Conservation (phyloP, 2,113 vertebrate genomes). For the Amblyopsis rosae region DNA sequence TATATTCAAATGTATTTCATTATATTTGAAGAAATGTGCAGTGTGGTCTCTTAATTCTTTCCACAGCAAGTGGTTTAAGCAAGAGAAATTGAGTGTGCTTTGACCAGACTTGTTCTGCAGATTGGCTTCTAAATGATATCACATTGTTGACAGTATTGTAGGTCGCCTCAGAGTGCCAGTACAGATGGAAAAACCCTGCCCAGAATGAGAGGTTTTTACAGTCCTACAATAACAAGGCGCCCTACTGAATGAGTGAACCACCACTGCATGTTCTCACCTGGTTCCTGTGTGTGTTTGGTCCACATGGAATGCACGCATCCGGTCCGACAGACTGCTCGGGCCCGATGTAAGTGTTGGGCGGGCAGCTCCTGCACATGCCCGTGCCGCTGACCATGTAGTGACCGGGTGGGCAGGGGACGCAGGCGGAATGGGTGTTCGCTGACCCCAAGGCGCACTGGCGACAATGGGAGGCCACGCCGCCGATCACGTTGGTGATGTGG, state of each 20-base stretch:
- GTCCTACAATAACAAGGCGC: background rate
- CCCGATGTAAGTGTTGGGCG: slow-evolving; percentile 79
- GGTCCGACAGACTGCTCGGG: slow-evolving; percentile 77
- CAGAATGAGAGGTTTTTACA: background rate
- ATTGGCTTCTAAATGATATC: too few species aligned
- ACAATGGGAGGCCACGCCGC: slow-evolving; percentile 88
- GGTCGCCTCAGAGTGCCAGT: too few species aligned
- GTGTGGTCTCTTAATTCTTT: too few species aligned
- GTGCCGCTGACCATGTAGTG: slow-evolving; percentile 79
- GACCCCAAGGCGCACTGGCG: slow-evolving; percentile 81
- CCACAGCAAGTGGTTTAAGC: too few species aligned
- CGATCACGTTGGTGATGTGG: slow-evolving; percentile 86
- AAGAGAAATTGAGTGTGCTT: too few species aligned
- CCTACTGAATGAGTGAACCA: background rate
- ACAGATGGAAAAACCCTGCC: too few species aligned
- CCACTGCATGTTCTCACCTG: slow-evolving; percentile 68
- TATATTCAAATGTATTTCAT: too few species aligned
- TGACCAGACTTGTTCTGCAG: too few species aligned
- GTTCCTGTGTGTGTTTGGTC: slow-evolving; percentile 85
- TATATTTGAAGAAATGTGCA: too few species aligned
- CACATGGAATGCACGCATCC: slow-evolving; percentile 82
- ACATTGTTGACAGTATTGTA: too few species aligned
- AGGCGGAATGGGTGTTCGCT: slow-evolving; percentile 68
- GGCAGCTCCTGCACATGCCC: slow-evolving; percentile 81
- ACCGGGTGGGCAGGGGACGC: slow-evolving; percentile 84